Conservation (phyloP, 2,797 vertebrate species). For the Channa striata region DNA sequence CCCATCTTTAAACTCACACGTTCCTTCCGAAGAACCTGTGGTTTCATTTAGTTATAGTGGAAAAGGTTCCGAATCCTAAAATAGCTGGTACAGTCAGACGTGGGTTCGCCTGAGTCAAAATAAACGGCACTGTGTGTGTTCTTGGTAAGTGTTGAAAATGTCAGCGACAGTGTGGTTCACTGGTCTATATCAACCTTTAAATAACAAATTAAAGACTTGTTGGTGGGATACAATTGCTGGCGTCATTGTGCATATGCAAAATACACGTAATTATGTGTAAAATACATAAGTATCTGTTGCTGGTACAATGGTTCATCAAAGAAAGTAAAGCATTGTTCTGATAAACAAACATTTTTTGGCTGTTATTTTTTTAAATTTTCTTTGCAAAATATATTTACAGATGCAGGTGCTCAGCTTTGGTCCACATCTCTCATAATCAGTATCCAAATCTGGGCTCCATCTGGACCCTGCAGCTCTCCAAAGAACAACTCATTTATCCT, state of each 20-base stretch:
- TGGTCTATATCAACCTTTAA: not conserved
- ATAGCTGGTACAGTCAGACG: not conserved
- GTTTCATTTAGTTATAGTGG: not conserved
- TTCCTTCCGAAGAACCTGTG: no score
- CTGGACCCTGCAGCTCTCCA: slow-evolving; percentile 39
- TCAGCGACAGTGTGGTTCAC: no score
- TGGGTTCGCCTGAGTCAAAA: not conserved
- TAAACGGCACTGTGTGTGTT: not conserved
- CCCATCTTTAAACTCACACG: no score
- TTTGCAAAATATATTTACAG: not conserved
- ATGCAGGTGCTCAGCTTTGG: slow-evolving; percentile 4
- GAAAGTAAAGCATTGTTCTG: no score
- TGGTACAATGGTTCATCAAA: not conserved
- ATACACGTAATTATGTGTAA: no score
- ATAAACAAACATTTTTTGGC: no score
- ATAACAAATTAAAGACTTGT: not conserved
- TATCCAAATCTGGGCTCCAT: slow-evolving; percentile 31
- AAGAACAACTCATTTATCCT: slow-evolving; percentile 35
- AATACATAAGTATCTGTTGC: no score
- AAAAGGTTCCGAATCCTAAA: not conserved
- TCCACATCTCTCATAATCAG: slow-evolving; percentile 7
- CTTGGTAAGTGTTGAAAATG: not conserved
- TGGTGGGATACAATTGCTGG: not conserved
- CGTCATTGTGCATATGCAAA: no score
- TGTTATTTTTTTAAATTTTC: no score